Evolutionary conservation across 2,113 vertebrate genomes (phyloP).

Genomic region (Heloderma charlesbogerti): DNA sequence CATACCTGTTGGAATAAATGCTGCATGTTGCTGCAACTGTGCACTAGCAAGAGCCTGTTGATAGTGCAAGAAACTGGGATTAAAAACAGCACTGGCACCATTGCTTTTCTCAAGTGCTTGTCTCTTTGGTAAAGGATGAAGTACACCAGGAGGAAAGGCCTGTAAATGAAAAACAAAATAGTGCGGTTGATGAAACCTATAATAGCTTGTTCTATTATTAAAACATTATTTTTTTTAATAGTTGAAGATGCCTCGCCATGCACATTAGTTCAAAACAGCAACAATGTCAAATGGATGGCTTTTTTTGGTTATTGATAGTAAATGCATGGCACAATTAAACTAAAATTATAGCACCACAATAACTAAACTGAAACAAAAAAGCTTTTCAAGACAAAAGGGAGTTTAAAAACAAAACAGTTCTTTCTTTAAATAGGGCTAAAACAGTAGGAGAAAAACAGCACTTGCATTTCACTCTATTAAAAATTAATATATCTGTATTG

Average conservation of each 20-base stretch:
- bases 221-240: slow-evolving; percentile 50
- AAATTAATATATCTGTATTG: slow-evolving; percentile 69
- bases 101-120: slow-evolving; percentile 97
- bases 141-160: slow-evolving; percentile 95
- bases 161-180: slow-evolving; percentile 74
- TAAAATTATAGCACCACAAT: slow-evolving; percentile 82
- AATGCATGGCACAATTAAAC: slow-evolving; percentile 82
- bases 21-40: slow-evolving; percentile 91
- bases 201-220: neutral
- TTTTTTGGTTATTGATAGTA: slow-evolving; percentile 82
- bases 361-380: slow-evolving; percentile 75
- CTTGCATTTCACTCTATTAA: slow-evolving; percentile 76
- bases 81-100: slow-evolving; percentile 91
- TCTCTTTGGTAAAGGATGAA: slow-evolving; percentile 99
- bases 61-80: slow-evolving; percentile 97
- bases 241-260: slow-evolving; percentile 85
- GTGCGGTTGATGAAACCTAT: neutral
- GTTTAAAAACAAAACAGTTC: slow-evolving; percentile 63
- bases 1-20: slow-evolving; percentile 97
- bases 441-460: slow-evolving; percentile 74
- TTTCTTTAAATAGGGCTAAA: slow-evolving; percentile 73
- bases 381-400: slow-evolving; percentile 72
- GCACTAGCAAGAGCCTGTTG: slow-evolving; percentile 96
- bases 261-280: slow-evolving; percentile 84
- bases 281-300: slow-evolving; percentile 83